Evolutionary conservation across 2,113 vertebrate species (phyloP).

Genomic region (Corythaixoides concolor): DNA sequence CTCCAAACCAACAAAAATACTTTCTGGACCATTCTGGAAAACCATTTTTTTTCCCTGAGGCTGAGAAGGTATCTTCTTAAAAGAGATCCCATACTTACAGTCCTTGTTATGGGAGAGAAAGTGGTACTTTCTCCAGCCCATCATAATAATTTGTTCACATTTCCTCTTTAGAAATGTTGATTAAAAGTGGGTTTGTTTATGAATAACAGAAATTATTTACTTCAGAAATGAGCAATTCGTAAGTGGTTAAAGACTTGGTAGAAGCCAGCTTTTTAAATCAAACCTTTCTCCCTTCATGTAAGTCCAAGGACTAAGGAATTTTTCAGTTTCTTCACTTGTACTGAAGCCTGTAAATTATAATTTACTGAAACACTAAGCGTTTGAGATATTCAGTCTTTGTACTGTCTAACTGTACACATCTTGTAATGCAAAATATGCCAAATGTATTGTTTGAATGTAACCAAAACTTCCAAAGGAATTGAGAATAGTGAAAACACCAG

Average conservation of each 20-base stretch:
- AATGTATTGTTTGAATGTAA: neutral
- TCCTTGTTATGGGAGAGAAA: neutral
- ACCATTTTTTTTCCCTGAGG: neutral
- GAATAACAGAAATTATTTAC: neutral
- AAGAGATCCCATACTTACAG: neutral
- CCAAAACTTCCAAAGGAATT: neutral
- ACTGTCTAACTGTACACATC: neutral
- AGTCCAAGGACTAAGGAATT: neutral
- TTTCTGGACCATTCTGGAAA: neutral
- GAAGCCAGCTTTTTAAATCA: neutral
- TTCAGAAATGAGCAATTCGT: neutral
- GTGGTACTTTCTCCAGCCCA: neutral
- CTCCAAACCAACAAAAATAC: neutral
- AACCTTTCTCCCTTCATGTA: neutral
- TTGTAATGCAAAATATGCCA: neutral
- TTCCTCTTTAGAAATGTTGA: neutral
- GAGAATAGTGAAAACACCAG: neutral
- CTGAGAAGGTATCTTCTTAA: neutral
- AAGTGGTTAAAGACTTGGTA: neutral
- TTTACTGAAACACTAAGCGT: neutral
- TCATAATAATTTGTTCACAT: neutral
- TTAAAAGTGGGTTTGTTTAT: neutral
- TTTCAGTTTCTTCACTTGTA: neutral
- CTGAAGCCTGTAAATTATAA: neutral
- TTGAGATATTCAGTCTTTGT: neutral